Evolutionary conservation across 2,888 invertebrate species (phyloP), one percentile per base, ranked within the genome.

Genomic region (Coleophora flavipennella): DNA sequence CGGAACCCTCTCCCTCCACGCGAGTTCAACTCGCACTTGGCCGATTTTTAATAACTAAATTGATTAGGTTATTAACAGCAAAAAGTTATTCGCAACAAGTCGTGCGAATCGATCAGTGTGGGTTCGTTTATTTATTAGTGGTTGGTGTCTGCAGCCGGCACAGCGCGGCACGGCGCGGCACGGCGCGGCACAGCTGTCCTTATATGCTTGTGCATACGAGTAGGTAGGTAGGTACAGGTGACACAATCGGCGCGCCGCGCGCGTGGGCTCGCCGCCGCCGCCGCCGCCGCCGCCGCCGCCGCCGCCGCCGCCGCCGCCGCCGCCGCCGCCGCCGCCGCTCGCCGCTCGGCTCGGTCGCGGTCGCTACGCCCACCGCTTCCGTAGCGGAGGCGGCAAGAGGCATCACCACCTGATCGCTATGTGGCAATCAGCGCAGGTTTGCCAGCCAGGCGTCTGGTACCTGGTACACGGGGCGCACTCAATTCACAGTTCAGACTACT

Each of bases 231-330:
- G 62, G 65, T 67, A 71, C 71, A 62, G 73, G 72, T 79, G 79
- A 79, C 76, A 77, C 76, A 79, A 78, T 67, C 67, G 45, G 60
- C n/a, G n/a, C n/a, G n/a, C n/a, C n/a, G n/a, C n/a, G 49, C 55
- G 66, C 63, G 81, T 81, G 61, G 80, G 80, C 68, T 69, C 80
- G 61, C 79, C 80, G 68, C 68, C 66, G 59, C 61, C 62, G 62
- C 66, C 57, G 59, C 61, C 13, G 62, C 61, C 49, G 66, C 81
- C 66, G 81, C 83, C 74, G 83, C 83, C 36, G 75, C 71, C 78
- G 81, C 81, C 83, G 81, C 62, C 62, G 73, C 60, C 67, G 69
- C 68, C 77, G 80, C 75, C 76, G 59, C n/a, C n/a, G n/a, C n/a
- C n/a, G n/a, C n/a, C 54, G 54, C 57, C 60, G 66, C 57, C 74